Conservation (phyloP, 2,888 invertebrate genomes). For the Lasioglossum pauxillum region DNA sequence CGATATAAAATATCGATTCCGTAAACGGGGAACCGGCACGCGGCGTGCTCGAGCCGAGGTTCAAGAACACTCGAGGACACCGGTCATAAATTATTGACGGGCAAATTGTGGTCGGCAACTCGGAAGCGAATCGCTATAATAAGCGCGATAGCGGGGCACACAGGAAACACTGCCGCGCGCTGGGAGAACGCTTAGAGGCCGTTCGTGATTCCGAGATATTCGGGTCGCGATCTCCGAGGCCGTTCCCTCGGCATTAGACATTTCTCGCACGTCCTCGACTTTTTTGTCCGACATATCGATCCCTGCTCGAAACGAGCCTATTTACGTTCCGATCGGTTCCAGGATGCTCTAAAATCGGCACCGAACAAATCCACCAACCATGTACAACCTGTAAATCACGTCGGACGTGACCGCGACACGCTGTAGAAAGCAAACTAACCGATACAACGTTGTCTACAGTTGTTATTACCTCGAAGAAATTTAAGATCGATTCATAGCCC, state of each 20-base stretch:
- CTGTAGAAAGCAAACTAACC: background rate
- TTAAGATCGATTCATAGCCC: background rate
- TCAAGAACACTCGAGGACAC: constrained; percentile 28
- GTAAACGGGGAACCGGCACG: background rate
- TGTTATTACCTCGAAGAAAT: background rate
- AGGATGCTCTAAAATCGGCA: constrained; percentile 11
- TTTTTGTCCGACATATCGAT: constrained; percentile 38
- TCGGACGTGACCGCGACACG: background rate
- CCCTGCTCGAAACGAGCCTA: background rate
- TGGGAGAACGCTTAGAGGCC: background rate
- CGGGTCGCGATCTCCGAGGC: constrained; percentile 25
- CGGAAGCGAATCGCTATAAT: constrained; percentile 35
- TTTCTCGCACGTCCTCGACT: constrained; percentile 20
- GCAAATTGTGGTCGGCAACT: constrained; percentile 18
- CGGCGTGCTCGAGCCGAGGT: background rate
- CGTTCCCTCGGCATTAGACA: constrained; percentile 28
- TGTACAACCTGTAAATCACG: constrained; percentile 6
- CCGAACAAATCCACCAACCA: background rate
- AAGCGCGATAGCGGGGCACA: background rate
- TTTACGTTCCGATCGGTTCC: constrained; percentile 5
- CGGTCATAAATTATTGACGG: constrained; percentile 25
- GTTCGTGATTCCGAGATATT: constrained; percentile 31
- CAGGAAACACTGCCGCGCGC: background rate
- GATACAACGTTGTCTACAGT: background rate
- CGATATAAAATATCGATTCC: constrained; percentile 36